phyloP scores from a whole-genome alignment of 2,888 invertebrate genomes.

The Sicus ferrugineus region DNA sequence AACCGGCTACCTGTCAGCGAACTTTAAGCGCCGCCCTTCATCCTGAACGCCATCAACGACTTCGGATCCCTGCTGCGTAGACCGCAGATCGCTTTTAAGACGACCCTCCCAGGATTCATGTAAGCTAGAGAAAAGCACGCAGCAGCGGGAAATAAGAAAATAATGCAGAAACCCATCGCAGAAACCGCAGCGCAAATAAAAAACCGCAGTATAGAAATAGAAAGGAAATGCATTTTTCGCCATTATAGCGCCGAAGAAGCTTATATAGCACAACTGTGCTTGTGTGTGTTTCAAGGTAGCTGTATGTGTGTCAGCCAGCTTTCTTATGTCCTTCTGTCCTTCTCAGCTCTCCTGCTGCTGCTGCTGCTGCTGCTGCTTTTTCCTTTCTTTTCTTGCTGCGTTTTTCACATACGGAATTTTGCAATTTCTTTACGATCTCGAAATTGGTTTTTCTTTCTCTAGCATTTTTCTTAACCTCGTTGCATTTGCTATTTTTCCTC shows the following conservation, averaged over 20 bases:
- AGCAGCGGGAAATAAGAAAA: not conserved
- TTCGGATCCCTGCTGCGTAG: not conserved
- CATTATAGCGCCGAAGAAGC: not conserved
- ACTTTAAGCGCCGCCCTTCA: not conserved
- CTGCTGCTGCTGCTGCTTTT: not conserved
- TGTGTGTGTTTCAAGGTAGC: not conserved
- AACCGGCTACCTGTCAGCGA: conserved; percentile 1
- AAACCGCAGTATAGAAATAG: not conserved
- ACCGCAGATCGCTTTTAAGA: not conserved
- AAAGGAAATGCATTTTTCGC: not conserved
- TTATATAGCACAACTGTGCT: not conserved
- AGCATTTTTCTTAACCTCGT: conserved; percentile 20
- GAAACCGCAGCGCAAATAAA: not conserved
- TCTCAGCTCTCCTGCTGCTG: not conserved
- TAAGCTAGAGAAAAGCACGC: not conserved
- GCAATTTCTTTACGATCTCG: conserved; percentile 26
- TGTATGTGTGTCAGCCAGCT: not conserved
- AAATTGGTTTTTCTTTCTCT: conserved; percentile 24
- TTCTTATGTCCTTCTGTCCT: not conserved
- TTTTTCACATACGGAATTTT: conserved; percentile 23
- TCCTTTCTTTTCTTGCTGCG: not conserved
- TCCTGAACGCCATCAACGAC: not conserved
- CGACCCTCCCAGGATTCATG: not conserved
- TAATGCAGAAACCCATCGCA: not conserved
- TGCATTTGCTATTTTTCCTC: conserved; percentile 1